Base-by-base conservation (phyloP, 2,888 invertebrate genomes). In the Tortricodes alternella region DNA sequence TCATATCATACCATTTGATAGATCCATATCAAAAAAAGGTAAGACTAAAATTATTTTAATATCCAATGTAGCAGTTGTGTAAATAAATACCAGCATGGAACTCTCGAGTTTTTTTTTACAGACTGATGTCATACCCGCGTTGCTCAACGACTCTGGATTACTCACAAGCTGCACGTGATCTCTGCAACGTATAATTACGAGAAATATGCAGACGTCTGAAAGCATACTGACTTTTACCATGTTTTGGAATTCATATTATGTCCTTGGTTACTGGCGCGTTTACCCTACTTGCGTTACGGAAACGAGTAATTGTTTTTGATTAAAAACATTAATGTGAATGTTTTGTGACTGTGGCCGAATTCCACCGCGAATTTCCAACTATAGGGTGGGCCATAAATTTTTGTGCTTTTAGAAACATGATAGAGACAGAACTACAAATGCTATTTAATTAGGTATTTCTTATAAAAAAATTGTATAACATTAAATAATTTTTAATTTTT, bases 161-260 rank as follows among this genome's bases (percentile, higher is more conserved):
- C 69, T 71, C 71, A 71, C 27, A 24, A 35, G 68, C 64, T 68
- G 70, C 70, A 70, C 29, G 46, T 39, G 32, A 46, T 51, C 46
- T 39, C 41, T 60, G 61, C 64, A 66, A 35, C 48, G 35, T 49
- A 49, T 55, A 55, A 55, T 62, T 64, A 57, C 46, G 59, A 53
- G 64, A 64, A 68, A 78, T 78, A 76, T 74, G 76, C 70, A 76
- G 79, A 74, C 71, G 35, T 21, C 9, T 46, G 34, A 39, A 16
- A 16, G 37, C 24, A 23, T 15, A 16, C 29, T 19, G 27, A 46
- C 37, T 27, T 43, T 27, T 43, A 11, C 24, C 37, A 19, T 15
- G 29, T 29, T 18, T 37, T 27, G 3, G 46, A 39, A 49, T 57
- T 56, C 55, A 60, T 53, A 53, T n/a, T 39, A 53, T 57, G 29